These are phyloP conservation scores for Agrotis ipsilon DNA, from an alignment of 2,888 invertebrate genomes.

Conservation along the genomic window DNA sequence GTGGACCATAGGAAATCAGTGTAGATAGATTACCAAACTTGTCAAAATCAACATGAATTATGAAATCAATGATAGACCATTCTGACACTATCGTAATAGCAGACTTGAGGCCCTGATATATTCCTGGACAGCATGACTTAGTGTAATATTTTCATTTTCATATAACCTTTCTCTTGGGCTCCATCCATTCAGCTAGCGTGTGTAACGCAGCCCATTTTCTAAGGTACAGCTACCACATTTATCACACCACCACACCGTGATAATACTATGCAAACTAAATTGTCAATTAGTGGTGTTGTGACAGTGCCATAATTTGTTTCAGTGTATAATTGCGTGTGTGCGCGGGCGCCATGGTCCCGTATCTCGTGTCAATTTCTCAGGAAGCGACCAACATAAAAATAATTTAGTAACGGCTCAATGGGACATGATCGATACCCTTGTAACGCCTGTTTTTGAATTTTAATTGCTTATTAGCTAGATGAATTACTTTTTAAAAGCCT, in stretches of 20 bases:
- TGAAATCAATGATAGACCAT: too few species aligned
- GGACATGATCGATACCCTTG: slow-evolving; percentile 57
- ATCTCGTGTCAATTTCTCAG: slow-evolving; percentile 55
- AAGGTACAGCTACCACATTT: slow-evolving; percentile 15
- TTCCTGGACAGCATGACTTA: too few species aligned
- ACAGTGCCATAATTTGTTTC: slow-evolving; percentile 52
- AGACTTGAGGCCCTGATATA: too few species aligned
- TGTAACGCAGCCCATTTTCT: slow-evolving; percentile 17
- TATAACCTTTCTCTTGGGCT: slow-evolving; percentile 6
- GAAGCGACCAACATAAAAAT: slow-evolving; percentile 58
- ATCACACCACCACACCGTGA: slow-evolving; percentile 7
- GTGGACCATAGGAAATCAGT: too few species aligned
- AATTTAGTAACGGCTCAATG: slow-evolving; percentile 52
- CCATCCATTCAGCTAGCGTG: not conserved
- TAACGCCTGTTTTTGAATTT: slow-evolving; percentile 62
- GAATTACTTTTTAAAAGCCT: slow-evolving; percentile 52
- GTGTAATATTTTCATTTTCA: not conserved
- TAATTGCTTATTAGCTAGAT: slow-evolving; percentile 62
- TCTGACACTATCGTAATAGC: too few species aligned
- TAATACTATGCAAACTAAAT: slow-evolving; percentile 58
- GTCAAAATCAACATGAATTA: too few species aligned
- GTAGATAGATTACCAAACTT: too few species aligned
- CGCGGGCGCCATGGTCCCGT: slow-evolving; percentile 33
- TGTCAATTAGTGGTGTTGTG: slow-evolving; percentile 59
- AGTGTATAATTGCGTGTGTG: slow-evolving; percentile 48